Evolutionary conservation across 2,113 vertebrate species (phyloP), one percentile per base, ranked within the genome.

Genomic region (Siniperca knerii): DNA sequence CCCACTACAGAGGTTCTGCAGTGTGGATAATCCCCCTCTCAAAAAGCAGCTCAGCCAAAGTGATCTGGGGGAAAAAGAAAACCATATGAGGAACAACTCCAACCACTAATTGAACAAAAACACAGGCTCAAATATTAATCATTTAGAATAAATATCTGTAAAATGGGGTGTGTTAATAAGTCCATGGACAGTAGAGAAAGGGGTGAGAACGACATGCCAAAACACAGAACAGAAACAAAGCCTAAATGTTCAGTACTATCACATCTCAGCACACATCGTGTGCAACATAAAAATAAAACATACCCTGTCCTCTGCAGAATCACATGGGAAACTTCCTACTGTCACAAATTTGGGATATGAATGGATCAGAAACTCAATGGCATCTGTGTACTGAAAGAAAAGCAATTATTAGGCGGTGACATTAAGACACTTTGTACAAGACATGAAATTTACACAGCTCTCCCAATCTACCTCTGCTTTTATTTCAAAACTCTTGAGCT

Each of bases 291-390:
- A 37, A 4, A 72, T 18, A 67, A 44, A 46, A 46, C 68, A 6
- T 92, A 97, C 96, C 94, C 95, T 97, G 20, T 98, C 96, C n/a
- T 97, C 95, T 71, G 93, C 70, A 11, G 91, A 93, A 66, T 96
- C 95, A 82, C 97, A 98, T 0, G 98, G 98, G 75, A 99, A 90
- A 75, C 90, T 95, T 77, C 91, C 94, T 25, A 99, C 96, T 0
- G 89, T 91, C 88, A 98, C 86, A 46, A 97, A 96, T 54, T 96
- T 94, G 35, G 98, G 98, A 89, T 99, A 99, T 12, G 97, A 97
- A 76, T 97, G 96, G 44, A 99, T 96, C 71, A 99, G 94, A 89
- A 97, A 96, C 92, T 99, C 98, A 0, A 98, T 75, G 33, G 97
- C 96, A 18, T 99, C 97, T 6, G 96, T 96, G 79, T 97, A 94